Evolutionary conservation across 35 echinoderm and acorn worm genomes (phyloP).

Genomic region (Heliocidaris tuberculata): DNA sequence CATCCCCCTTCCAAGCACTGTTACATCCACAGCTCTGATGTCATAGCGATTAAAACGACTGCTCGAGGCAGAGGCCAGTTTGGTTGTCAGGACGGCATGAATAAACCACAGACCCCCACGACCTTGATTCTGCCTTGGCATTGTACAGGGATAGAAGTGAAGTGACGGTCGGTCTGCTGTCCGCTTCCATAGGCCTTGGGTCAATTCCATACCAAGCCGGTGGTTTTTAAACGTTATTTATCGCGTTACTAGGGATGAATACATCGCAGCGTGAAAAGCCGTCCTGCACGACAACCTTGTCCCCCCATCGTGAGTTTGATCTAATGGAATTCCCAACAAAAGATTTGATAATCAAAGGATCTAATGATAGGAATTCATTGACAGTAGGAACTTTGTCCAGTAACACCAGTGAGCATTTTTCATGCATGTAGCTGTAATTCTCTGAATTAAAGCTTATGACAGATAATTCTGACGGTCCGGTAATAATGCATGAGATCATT

Average conservation of each 20-base stretch:
- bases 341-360: neutral
- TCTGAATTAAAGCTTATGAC: neutral
- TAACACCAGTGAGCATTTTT: neutral
- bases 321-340: neutral
- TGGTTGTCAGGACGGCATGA: neutral
- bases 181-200: neutral
- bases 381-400: neutral
- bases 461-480: neutral
- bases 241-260: slow-evolving; percentile 9
- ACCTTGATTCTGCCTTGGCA: slow-evolving; percentile 8
- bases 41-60: neutral
- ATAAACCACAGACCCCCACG: neutral
- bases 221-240: slow-evolving; percentile 13
- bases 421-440: neutral
- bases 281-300: neutral
- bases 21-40: neutral
- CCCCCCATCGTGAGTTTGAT: neutral
- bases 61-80: neutral
- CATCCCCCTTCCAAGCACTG: neutral
- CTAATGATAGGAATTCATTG: neutral
- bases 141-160: neutral
- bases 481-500: neutral
- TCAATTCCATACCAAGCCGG: neutral
- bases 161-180: neutral
- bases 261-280: neutral